Conservation (phyloP, 2,797 vertebrate species). For the Eospalax fontanierii region DNA sequence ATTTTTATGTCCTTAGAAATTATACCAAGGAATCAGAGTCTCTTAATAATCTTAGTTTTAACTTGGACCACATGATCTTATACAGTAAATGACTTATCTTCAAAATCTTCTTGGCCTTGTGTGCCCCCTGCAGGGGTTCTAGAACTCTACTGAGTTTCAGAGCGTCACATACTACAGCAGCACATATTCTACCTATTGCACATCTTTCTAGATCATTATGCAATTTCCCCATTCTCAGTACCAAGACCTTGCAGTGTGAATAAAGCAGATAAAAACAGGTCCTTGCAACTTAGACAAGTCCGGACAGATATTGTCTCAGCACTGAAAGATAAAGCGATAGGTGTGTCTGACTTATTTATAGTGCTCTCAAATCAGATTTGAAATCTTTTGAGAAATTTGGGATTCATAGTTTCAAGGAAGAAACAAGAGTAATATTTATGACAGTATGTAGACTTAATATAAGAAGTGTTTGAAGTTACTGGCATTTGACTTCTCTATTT, state of each 20-base stretch:
- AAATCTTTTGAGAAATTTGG: constrained; percentile 40
- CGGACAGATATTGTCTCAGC: not conserved
- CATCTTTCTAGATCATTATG: not conserved
- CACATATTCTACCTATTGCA: constrained; percentile 34
- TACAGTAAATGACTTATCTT: too few relatives aligned
- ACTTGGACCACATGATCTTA: too few relatives aligned
- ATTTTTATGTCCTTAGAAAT: too few relatives aligned
- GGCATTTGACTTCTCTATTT: constrained; percentile 29
- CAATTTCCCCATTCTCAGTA: not conserved
- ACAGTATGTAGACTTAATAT: not conserved
- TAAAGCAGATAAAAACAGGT: constrained; percentile 39
- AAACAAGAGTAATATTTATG: constrained; percentile 36
- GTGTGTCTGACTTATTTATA: not conserved
- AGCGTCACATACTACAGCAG: constrained; percentile 19
- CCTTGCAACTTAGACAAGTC: not conserved
- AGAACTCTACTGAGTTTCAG: too few relatives aligned
- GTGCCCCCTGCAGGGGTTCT: too few relatives aligned
- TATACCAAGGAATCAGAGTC: too few relatives aligned
- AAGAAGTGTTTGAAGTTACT: constrained; percentile 46
- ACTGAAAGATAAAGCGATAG: not conserved
- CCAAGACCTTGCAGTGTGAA: not conserved
- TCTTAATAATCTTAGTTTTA: too few relatives aligned
- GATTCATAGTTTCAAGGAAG: constrained; percentile 26
- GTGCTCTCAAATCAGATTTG: not conserved
- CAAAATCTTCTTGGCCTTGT: too few relatives aligned